Percentiles rank a stretch among this genome's conserved stretches.
Evolutionary conservation across 2,888 invertebrate species (phyloP).

Genomic region (Euzophera pinguis): DNA sequence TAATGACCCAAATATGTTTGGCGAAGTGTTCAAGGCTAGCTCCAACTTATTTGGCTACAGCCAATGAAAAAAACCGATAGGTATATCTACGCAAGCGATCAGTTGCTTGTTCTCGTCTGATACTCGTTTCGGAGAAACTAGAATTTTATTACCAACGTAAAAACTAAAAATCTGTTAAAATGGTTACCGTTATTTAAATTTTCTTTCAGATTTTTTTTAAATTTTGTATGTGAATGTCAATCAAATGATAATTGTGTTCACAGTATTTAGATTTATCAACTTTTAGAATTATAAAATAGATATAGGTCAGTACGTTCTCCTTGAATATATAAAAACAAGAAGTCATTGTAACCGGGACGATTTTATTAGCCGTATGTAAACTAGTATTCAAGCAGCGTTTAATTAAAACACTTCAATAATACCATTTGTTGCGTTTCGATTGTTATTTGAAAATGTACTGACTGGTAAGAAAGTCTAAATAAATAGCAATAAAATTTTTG

Average conservation of each 20-base stretch:
- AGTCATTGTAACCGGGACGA: not conserved
- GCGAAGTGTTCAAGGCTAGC: constrained; percentile 74
- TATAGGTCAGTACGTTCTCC: not conserved
- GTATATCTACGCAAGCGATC: constrained; percentile 45
- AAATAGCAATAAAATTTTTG: no score
- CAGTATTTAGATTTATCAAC: not conserved
- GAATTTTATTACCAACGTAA: constrained; percentile 46
- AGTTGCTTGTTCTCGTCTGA: constrained; percentile 45
- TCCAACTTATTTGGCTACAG: constrained; percentile 59
- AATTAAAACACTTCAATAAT: no score
- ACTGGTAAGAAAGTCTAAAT: no score
- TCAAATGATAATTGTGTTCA: no score
- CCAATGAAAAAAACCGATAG: constrained; percentile 59
- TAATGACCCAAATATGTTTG: constrained; percentile 77
- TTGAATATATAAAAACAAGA: constrained; percentile 9
- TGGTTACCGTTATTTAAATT: constrained; percentile 56
- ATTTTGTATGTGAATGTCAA: not conserved
- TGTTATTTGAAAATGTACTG: no score
- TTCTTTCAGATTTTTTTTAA: constrained; percentile 21
- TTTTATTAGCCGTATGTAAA: not conserved
- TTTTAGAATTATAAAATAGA: not conserved
- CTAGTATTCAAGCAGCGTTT: no score
- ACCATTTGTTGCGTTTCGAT: no score
- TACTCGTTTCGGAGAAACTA: constrained; percentile 33
- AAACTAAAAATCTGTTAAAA: constrained; percentile 34